Conservation (phyloP, 1,140 invertebrate species). For the Drosophila kohkoa region DNA sequence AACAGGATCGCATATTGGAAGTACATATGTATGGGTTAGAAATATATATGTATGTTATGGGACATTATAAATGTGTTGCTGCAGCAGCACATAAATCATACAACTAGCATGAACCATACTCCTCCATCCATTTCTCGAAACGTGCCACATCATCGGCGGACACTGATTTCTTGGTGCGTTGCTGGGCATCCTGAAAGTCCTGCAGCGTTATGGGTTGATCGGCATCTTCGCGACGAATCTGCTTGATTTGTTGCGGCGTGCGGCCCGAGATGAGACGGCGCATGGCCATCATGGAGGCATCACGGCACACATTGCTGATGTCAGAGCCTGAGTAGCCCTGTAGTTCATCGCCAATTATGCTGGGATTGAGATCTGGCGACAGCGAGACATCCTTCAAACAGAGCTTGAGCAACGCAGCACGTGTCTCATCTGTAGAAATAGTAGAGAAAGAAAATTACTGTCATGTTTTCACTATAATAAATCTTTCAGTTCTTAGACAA, state of each 20-base stretch:
- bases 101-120: constrained; percentile 92
- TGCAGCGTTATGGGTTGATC: constrained; percentile 95
- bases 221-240: constrained; percentile 96
- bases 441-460: too few species aligned
- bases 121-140: constrained; percentile 98
- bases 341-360: constrained; percentile 91
- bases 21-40: constrained; percentile 58
- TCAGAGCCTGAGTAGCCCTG: constrained; percentile 99
- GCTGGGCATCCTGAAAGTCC: constrained; percentile 95
- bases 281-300: constrained; percentile 99
- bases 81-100: constrained; percentile 63
- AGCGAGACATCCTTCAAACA: constrained; percentile 96
- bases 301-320: constrained; percentile 99
- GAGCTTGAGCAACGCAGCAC: constrained; percentile 94
- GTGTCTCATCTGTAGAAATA: constrained; percentile 88
- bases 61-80: constrained; percentile 47
- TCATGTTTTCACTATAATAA: too few species aligned
- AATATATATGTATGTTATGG: constrained; percentile 6
- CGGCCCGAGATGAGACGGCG: constrained; percentile 96
- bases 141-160: constrained; percentile 95
- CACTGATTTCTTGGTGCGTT: constrained; percentile 97
- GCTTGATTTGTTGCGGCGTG: constrained; percentile 96
- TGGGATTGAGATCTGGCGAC: constrained; percentile 91
- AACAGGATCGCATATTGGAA: constrained; percentile 58
- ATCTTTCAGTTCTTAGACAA: too few species aligned